These are phyloP conservation scores for Netelia virgata DNA, from an alignment of 2,888 invertebrate genomes.

Conservation along the genomic window DNA sequence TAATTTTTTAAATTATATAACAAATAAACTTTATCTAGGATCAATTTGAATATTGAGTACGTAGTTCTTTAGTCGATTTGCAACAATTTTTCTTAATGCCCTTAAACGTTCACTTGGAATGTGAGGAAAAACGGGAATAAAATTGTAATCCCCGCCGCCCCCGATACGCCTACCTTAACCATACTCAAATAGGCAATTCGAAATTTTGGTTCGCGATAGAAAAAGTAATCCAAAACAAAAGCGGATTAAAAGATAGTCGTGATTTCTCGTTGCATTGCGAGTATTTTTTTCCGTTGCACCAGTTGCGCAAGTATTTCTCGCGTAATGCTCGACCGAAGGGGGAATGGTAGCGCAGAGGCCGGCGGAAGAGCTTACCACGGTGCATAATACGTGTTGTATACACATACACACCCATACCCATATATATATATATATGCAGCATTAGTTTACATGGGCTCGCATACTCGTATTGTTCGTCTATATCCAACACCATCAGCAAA, in stretches of 20 bases:
- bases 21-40: too few species aligned
- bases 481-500: slow-evolving; percentile 7
- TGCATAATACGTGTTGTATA: slow-evolving; percentile 12
- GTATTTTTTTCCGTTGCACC: slow-evolving; percentile 38
- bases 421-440: not conserved
- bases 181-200: not conserved
- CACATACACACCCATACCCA: slow-evolving; percentile 8
- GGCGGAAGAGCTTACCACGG: slow-evolving; percentile 38
- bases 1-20: too few species aligned
- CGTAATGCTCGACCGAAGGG: slow-evolving; percentile 68
- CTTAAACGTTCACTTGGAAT: too few species aligned
- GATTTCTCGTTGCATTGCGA: slow-evolving; percentile 10
- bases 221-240: slow-evolving; percentile 20
- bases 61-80: too few species aligned
- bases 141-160: too few species aligned
- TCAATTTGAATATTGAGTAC: too few species aligned
- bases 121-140: too few species aligned
- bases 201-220: slow-evolving; percentile 1
- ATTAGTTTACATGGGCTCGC: slow-evolving; percentile 23
- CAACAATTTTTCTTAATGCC: too few species aligned
- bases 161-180: too few species aligned
- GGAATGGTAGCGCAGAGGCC: slow-evolving; percentile 63
- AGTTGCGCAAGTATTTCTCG: slow-evolving; percentile 64
- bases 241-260: slow-evolving; percentile 8
- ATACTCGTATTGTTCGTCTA: slow-evolving; percentile 42